Evolutionary conservation across 2,888 invertebrate species (phyloP).

Genomic region (Octodonta nipae): DNA sequence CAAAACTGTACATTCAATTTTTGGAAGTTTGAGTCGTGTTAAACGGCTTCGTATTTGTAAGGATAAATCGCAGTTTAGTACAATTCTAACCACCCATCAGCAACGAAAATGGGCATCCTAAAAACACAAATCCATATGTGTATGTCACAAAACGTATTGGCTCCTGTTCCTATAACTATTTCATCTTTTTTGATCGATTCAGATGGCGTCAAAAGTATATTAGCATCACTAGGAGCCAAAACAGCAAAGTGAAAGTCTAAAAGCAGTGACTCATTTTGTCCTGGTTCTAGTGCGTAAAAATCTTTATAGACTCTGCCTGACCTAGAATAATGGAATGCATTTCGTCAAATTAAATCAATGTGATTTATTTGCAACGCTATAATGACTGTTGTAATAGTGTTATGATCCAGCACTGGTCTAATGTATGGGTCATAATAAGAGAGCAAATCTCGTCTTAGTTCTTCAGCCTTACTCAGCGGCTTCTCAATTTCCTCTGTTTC

Average conservation of each 20-base stretch:
- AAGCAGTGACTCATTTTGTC: constrained; percentile 20
- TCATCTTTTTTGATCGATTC: constrained; percentile 38
- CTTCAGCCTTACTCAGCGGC: constrained; percentile 39
- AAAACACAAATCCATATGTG: no score
- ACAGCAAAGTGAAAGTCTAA: constrained; percentile 54
- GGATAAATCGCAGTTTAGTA: no score
- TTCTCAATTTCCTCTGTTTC: constrained; percentile 21
- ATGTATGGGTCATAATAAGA: constrained; percentile 36
- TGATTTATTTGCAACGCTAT: constrained; percentile 21
- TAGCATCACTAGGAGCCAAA: constrained; percentile 53
- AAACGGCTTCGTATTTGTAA: no score
- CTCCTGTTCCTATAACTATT: constrained; percentile 59
- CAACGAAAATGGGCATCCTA: no score
- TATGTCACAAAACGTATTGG: constrained; percentile 54
- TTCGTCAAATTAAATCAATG: constrained; percentile 27
- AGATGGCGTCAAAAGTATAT: constrained; percentile 49
- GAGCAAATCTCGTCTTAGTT: constrained; percentile 41
- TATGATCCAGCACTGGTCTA: constrained; percentile 24
- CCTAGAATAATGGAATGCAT: constrained; percentile 41
- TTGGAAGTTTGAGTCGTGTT: no score
- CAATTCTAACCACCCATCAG: no score
- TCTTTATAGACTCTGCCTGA: constrained; percentile 46
- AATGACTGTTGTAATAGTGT: constrained; percentile 21
- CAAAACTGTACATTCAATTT: no score
- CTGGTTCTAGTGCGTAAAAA: constrained; percentile 37